phyloP scores from a whole-genome alignment of 2,888 invertebrate genomes.

The Pseudanteris insignis region DNA sequence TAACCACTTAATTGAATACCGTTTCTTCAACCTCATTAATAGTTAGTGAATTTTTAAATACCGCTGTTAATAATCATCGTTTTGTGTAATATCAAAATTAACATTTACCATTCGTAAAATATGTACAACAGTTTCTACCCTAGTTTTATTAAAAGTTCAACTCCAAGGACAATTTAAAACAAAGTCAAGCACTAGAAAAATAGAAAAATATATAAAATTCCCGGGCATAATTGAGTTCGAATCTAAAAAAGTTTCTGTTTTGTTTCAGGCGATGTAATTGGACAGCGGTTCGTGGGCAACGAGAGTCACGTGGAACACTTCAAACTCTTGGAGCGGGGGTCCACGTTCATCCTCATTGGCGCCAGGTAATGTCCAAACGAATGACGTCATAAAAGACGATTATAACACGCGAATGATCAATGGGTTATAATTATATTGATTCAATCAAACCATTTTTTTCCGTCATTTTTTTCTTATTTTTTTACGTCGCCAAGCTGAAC shows the following conservation, averaged over 20 bases:
- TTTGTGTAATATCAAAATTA: no score
- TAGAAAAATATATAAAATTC: no score
- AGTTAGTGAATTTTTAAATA: no score
- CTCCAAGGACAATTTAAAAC: background rate
- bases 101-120: no score
- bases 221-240: conserved; percentile 10
- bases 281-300: conserved; percentile 82
- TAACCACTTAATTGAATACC: no score
- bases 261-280: conserved; percentile 77
- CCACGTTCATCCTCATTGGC: conserved; percentile 86
- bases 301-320: conserved; percentile 84
- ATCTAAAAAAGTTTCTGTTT: conserved; percentile 50
- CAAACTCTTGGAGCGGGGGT: conserved; percentile 87
- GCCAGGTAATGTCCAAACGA: conserved; percentile 75
- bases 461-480: no score
- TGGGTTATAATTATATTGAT: conserved; percentile 1
- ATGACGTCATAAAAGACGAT: background rate
- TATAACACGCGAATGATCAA: background rate
- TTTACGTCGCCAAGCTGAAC: conserved; percentile 5
- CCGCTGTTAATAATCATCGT: no score
- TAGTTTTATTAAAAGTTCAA: no score
- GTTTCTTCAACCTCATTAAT: no score
- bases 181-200: background rate
- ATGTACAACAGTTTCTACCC: no score
- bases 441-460: no score